Conservation (phyloP, 2,888 invertebrate genomes). For the Noctua pronuba region DNA sequence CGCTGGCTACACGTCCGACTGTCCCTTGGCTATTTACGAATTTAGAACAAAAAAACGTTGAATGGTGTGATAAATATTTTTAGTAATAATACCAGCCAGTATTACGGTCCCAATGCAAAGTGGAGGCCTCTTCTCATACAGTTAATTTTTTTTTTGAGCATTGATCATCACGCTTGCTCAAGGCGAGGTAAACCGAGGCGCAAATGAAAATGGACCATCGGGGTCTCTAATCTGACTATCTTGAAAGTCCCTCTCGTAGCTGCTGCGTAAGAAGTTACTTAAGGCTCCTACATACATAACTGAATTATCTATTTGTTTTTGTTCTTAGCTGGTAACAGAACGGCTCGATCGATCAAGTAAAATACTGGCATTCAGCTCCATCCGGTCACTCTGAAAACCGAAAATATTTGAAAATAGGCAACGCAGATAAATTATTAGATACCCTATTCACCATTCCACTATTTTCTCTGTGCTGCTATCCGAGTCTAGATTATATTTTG, state of each 20-base stretch:
- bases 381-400: not conserved
- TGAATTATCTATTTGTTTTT: too few species aligned
- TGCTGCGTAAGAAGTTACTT: not conserved
- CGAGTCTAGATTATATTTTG: slow-evolving; percentile 69
- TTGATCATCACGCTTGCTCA: not conserved
- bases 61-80: slow-evolving; percentile 30
- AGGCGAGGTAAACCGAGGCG: not conserved
- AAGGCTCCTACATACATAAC: not conserved
- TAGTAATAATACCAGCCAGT: not conserved
- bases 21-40: slow-evolving; percentile 74
- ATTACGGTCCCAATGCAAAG: not conserved
- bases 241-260: too few species aligned
- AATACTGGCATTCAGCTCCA: not conserved
- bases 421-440: too few species aligned
- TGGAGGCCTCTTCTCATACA: not conserved
- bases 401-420: not conserved
- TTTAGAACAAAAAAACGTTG: slow-evolving; percentile 59
- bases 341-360: not conserved
- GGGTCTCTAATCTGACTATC: not conserved
- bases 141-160: not conserved
- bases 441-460: not conserved
- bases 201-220: not conserved
- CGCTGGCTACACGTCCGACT: slow-evolving; percentile 57
- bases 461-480: slow-evolving; percentile 51
- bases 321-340: not conserved